These are phyloP conservation scores for Panzeria rudis DNA, from an alignment of 2,888 invertebrate genomes.

Conservation along the genomic window DNA sequence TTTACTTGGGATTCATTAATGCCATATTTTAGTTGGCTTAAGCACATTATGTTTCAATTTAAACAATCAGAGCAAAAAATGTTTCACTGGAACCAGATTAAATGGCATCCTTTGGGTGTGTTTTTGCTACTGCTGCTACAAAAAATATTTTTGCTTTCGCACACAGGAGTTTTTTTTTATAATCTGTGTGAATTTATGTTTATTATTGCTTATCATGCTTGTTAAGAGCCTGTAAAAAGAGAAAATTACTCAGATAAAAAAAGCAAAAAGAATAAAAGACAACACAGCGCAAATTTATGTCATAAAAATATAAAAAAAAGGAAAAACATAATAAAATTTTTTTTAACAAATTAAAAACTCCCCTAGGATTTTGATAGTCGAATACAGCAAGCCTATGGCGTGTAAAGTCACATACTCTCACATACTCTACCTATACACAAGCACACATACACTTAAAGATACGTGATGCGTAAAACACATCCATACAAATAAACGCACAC, in stretches of 20 bases:
- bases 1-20: conserved; percentile 38
- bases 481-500: background rate
- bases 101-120: conserved; percentile 66
- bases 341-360: conserved; percentile 70
- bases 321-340: conserved; percentile 55
- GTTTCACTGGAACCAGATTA: conserved; percentile 60
- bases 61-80: conserved; percentile 48
- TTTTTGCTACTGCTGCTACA: conserved; percentile 21
- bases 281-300: conserved; percentile 57
- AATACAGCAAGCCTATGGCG: conserved; percentile 22
- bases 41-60: conserved; percentile 71
- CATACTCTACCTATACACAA: background rate
- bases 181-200: conserved; percentile 72
- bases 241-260: conserved; percentile 37
- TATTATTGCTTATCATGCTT: conserved; percentile 72
- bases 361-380: conserved; percentile 67
- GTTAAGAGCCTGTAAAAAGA: conserved; percentile 69
- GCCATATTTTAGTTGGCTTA: conserved; percentile 44
- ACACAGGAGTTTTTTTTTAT: conserved; percentile 43
- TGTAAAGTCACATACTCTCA: conserved; percentile 19
- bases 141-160: conserved; percentile 26
- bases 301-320: conserved; percentile 51
- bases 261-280: conserved; percentile 53
- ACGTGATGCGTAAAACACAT: conserved; percentile 30
- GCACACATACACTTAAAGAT: conserved; percentile 1